phyloP scores from a whole-genome alignment of 1,140 invertebrate genomes.

The Epicauta chinensis region DNA sequence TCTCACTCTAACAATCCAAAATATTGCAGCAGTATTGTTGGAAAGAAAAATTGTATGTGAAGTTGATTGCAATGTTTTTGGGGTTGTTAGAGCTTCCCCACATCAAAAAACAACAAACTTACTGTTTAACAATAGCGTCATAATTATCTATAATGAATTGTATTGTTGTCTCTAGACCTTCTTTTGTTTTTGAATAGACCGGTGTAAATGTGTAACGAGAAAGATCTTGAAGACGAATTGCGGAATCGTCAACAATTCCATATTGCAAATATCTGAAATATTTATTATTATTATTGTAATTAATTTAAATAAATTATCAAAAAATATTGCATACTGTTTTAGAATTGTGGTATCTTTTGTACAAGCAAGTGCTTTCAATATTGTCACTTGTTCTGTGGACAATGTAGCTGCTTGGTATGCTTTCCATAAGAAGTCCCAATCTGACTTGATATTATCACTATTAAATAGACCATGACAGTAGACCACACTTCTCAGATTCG shows the following conservation, averaged over 20 bases:
- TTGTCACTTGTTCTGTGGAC: conserved; percentile 50
- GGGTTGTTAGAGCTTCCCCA: conserved; percentile 42
- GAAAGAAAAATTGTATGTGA: no score
- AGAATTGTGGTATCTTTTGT: no score
- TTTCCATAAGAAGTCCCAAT: conserved; percentile 49
- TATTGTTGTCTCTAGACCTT: no score
- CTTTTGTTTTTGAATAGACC: no score
- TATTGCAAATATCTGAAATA: background rate
- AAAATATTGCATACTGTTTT: no score
- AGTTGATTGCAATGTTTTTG: conserved; percentile 48
- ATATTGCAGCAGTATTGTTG: no score
- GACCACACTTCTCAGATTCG: conserved; percentile 52
- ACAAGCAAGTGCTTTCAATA: conserved; percentile 48
- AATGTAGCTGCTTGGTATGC: conserved; percentile 50
- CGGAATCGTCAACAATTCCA: background rate
- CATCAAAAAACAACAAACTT: conserved; percentile 42
- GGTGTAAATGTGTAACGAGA: conserved; percentile 3
- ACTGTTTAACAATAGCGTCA: no score
- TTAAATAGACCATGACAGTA: conserved; percentile 51
- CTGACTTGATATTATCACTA: conserved; percentile 24
- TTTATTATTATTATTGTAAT: conserved; percentile 20
- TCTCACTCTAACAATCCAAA: no score
- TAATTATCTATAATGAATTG: no score
- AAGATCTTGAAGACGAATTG: conserved; percentile 11
- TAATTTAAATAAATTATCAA: no score